These are phyloP conservation scores for Doryteuthis pealeii DNA, from an alignment of 1,140 invertebrate genomes.

Conservation along the genomic window DNA sequence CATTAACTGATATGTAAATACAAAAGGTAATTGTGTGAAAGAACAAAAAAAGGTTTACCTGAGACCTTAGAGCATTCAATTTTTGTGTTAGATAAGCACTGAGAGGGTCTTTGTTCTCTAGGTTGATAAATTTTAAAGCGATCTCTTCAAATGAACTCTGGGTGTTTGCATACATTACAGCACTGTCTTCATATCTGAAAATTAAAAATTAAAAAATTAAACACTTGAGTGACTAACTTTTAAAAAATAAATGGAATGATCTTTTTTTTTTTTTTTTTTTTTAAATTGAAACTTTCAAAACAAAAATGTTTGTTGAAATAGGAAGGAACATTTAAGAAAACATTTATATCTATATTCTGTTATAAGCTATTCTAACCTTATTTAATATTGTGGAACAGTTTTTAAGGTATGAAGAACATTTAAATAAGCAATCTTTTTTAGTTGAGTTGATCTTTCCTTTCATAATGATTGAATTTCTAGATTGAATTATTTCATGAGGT, in stretches of 20 bases:
- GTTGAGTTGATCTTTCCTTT: too few relatives aligned
- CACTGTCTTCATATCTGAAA: conserved; percentile 76
- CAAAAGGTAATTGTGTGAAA: background rate
- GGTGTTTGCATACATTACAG: conserved; percentile 83
- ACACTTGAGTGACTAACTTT: background rate
- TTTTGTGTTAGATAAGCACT: conserved; percentile 79
- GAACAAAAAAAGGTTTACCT: conserved; percentile 35
- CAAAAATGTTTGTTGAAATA: too few relatives aligned
- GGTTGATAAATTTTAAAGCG: conserved; percentile 86
- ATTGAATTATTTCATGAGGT: too few relatives aligned
- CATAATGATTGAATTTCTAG: too few relatives aligned
- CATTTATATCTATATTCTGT: too few relatives aligned
- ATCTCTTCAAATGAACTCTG: conserved; percentile 92
- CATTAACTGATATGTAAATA: too few relatives aligned
- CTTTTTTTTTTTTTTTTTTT: conserved; percentile 18
- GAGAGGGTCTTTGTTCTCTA: conserved; percentile 79
- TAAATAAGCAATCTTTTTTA: too few relatives aligned
- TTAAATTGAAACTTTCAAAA: too few relatives aligned
- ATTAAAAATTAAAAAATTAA: conserved; percentile 21
- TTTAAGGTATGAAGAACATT: too few relatives aligned
- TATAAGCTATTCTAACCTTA: too few relatives aligned
- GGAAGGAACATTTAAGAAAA: too few relatives aligned
- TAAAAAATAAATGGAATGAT: background rate
- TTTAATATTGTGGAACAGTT: too few relatives aligned
- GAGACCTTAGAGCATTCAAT: conserved; percentile 42